phyloP scores from a whole-genome alignment of 2,888 invertebrate genomes.

The Chelonus formosanus region DNA sequence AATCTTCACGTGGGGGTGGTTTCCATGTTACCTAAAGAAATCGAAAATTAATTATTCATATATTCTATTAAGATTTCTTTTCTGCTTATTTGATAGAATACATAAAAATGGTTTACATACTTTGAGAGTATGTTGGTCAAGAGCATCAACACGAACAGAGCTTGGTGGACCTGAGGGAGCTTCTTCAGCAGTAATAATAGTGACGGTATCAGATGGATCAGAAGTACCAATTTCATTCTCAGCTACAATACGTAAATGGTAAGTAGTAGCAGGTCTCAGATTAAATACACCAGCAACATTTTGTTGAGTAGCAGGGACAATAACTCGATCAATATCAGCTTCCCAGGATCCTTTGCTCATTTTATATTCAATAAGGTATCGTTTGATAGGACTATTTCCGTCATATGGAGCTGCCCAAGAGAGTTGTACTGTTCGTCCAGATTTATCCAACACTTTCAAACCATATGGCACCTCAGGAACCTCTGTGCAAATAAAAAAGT shows the following conservation, averaged over 20 bases:
- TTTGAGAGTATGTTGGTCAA: conserved; percentile 85
- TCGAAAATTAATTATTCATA: background rate
- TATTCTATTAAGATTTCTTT: too few relatives aligned
- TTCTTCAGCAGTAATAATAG: conserved; percentile 95
- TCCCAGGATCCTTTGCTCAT: conserved; percentile 85
- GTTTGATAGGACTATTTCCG: conserved; percentile 88
- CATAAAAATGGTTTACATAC: conserved; percentile 37
- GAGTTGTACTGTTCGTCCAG: conserved; percentile 87
- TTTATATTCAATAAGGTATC: conserved; percentile 91
- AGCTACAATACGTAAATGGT: conserved; percentile 91
- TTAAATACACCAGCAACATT: conserved; percentile 90
- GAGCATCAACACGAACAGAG: conserved; percentile 84
- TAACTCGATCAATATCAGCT: conserved; percentile 84
- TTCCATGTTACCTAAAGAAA: conserved; percentile 80
- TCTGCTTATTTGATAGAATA: too few relatives aligned
- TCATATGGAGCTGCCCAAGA: conserved; percentile 94
- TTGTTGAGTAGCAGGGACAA: conserved; percentile 85
- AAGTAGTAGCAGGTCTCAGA: conserved; percentile 88
- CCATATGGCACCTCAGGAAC: conserved; percentile 90
- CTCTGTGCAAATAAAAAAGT: conserved; percentile 68
- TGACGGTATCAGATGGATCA: conserved; percentile 90
- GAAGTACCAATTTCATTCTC: conserved; percentile 95
- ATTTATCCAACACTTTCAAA: conserved; percentile 87
- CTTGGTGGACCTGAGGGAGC: conserved; percentile 85
- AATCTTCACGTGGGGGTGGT: conserved; percentile 86